Percentiles rank a stretch among this genome's conserved stretches.
These are phyloP conservation scores for Acromyrmex echinatior DNA, from an alignment of 1,140 invertebrate genomes.

Conservation along the genomic window DNA sequence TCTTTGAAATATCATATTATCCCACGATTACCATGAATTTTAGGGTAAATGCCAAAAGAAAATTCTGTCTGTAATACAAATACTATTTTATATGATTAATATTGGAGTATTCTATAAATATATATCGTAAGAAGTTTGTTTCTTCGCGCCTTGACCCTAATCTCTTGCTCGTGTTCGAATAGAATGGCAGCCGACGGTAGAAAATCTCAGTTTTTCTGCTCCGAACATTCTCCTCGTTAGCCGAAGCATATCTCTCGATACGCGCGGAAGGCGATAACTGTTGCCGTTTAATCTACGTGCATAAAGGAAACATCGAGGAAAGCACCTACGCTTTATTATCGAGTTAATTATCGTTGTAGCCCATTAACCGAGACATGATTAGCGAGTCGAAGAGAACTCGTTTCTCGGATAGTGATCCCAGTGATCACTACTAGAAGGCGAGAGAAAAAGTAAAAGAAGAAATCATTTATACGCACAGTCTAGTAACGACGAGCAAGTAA, in stretches of 20 bases:
- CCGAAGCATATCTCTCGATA: constrained; percentile 14
- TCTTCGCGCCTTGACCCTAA: constrained; percentile 14
- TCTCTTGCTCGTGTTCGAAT: not conserved
- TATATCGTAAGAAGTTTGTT: constrained; percentile 8
- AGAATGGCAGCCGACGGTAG: not conserved
- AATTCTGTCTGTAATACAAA: too few relatives aligned
- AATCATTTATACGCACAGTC: constrained; percentile 26
- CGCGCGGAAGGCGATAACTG: constrained; percentile 57
- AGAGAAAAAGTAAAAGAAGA: constrained; percentile 33
- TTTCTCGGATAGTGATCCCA: not conserved
- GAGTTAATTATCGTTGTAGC: constrained; percentile 64
- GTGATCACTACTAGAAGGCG: not conserved
- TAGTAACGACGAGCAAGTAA: not conserved
- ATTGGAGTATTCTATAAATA: not conserved
- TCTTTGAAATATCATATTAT: too few relatives aligned
- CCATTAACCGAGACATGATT: constrained; percentile 63
- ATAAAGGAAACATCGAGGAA: constrained; percentile 41
- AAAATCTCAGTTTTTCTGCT: constrained; percentile 46
- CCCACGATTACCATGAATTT: too few relatives aligned
- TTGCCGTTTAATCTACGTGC: constrained; percentile 56
- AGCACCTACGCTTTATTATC: constrained; percentile 65
- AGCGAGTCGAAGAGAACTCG: constrained; percentile 53
- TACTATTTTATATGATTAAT: not conserved
- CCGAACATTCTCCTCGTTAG: constrained; percentile 15
- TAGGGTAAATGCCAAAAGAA: too few relatives aligned